Percentiles rank a stretch among this genome's conserved stretches.
These are phyloP conservation scores for Rhincodon typus DNA, from an alignment of 2,797 vertebrate species.

Conservation along the genomic window DNA sequence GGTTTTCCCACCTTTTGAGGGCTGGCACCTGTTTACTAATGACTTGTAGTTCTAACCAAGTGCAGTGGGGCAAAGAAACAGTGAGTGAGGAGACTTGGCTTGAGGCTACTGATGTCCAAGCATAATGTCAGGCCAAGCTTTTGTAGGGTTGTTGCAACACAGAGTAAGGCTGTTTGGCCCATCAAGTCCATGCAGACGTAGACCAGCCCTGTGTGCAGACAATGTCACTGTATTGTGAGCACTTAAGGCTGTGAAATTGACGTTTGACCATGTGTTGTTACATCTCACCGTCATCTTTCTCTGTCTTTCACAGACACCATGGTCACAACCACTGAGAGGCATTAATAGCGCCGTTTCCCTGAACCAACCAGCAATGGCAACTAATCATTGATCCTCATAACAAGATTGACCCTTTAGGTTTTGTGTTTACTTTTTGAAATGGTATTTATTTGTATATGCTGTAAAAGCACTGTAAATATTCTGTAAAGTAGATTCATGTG, in stretches of 20 bases:
- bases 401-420: background rate
- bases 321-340: background rate
- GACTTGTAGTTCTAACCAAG: background rate
- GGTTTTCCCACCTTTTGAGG: background rate
- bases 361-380: background rate
- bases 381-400: background rate
- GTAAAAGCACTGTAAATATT: conserved; percentile 31
- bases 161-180: background rate
- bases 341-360: background rate
- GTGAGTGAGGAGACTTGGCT: background rate
- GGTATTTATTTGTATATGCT: conserved; percentile 36
- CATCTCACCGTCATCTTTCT: background rate
- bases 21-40: background rate
- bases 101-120: no score
- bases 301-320: background rate
- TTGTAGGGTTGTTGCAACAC: background rate
- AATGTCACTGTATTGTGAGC: background rate
- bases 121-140: no score
- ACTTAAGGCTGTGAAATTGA: background rate
- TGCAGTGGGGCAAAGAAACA: background rate
- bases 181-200: background rate
- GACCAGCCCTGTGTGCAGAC: no score
- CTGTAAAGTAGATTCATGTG: background rate
- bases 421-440: background rate
- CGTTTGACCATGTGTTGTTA: background rate